Evolutionary conservation across 2,888 invertebrate species (phyloP).

Genomic region (Amphipyra tragopoginis): DNA sequence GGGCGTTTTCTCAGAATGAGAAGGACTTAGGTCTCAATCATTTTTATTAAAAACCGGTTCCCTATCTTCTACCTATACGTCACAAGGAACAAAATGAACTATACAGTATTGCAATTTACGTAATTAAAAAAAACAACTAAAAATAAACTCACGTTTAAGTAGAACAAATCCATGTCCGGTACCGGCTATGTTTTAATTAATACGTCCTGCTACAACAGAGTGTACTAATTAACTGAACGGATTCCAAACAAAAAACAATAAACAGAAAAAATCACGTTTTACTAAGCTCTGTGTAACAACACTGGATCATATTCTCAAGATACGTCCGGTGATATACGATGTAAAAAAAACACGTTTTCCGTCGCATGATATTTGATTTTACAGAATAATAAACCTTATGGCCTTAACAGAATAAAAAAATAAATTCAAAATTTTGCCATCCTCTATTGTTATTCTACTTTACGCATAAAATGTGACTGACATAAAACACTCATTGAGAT

Average conservation of each 20-base stretch:
- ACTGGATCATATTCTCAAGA: constrained; percentile 68
- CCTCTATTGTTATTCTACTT: constrained; percentile 61
- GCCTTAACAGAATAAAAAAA: constrained; percentile 42
- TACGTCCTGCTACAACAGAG: constrained; percentile 75
- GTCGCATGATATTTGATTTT: constrained; percentile 30
- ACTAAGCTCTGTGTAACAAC: constrained; percentile 64
- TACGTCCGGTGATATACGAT: constrained; percentile 70
- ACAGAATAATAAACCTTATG: constrained; percentile 51
- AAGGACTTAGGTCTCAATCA: no score
- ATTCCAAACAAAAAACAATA: constrained; percentile 75
- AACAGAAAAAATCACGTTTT: constrained; percentile 74
- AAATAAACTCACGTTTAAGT: constrained; percentile 66
- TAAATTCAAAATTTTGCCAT: constrained; percentile 47
- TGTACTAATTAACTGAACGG: constrained; percentile 84
- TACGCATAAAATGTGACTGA: constrained; percentile 63
- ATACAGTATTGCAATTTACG: neutral
- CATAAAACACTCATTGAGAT: constrained; percentile 71
- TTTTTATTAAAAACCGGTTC: no score
- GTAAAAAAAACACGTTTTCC: constrained; percentile 37
- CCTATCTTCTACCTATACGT: no score
- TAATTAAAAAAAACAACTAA: constrained; percentile 33
- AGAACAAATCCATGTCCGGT: constrained; percentile 78
- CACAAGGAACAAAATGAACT: no score
- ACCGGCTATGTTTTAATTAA: constrained; percentile 72
- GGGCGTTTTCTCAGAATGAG: no score